These are phyloP conservation scores for Phodopus roborovskii DNA, from an alignment of 2,113 vertebrate species.

Conservation along the genomic window DNA sequence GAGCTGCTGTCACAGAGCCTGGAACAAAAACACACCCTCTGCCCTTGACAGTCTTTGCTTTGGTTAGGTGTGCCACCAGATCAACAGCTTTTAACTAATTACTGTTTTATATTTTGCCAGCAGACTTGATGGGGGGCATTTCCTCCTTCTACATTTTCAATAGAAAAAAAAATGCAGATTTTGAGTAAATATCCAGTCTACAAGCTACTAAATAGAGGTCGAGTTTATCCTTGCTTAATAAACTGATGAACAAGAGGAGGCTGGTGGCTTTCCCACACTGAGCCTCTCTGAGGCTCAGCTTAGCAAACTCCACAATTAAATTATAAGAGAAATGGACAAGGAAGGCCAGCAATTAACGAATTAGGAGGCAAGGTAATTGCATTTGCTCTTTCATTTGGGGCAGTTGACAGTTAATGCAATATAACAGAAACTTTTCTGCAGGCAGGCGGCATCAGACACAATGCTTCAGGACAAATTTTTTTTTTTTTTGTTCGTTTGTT, in stretches of 20 bases:
- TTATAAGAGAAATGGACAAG: background rate
- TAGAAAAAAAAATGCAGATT: conserved; percentile 38
- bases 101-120: conserved; percentile 21
- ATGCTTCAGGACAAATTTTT: background rate
- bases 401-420: background rate
- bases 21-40: background rate
- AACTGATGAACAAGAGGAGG: conserved; percentile 3
- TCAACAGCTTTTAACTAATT: background rate
- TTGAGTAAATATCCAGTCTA: background rate
- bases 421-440: background rate
- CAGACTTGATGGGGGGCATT: background rate
- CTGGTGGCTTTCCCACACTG: background rate
- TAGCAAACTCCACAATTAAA: conserved; percentile 24
- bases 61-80: background rate
- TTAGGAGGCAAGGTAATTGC: background rate
- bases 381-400: background rate
- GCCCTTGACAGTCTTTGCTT: background rate
- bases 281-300: background rate
- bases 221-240: background rate
- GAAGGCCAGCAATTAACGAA: conserved; percentile 1
- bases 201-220: background rate
- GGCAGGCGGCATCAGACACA: background rate
- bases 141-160: background rate
- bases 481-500: no score
- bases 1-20: background rate